Percentiles rank a stretch among this genome's conserved stretches.
phyloP scores from a whole-genome alignment of 2,797 vertebrate genomes.

The Adrianichthys oophorus region DNA sequence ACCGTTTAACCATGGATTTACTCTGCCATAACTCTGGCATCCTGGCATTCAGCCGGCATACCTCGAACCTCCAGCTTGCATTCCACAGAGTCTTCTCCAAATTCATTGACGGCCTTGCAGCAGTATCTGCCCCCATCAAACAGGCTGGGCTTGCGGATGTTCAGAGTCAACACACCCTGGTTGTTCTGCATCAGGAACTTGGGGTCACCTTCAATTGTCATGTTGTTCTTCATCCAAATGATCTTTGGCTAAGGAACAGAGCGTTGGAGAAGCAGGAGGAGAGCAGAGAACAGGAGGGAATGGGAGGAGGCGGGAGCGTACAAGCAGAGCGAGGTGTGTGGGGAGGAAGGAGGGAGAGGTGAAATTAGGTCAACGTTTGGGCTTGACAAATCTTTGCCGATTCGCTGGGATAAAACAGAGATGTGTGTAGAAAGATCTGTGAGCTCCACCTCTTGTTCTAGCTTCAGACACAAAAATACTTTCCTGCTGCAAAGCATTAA shows the following conservation, averaged over 20 bases:
- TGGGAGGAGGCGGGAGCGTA: conserved; percentile 1
- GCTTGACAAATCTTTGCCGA: conserved; percentile 57
- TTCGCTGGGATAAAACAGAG: conserved; percentile 36
- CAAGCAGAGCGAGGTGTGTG: conserved; percentile 18
- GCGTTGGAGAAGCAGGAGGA: conserved; percentile 10
- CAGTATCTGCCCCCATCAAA: conserved; percentile 89
- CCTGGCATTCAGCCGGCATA: conserved; percentile 45
- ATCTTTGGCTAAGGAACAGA: conserved; percentile 82
- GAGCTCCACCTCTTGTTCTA: conserved; percentile 54
- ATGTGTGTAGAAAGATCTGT: conserved; percentile 35
- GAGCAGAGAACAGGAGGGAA: neutral
- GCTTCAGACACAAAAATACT: conserved; percentile 51
- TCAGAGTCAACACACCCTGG: conserved; percentile 88
- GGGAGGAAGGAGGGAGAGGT: conserved; percentile 27
- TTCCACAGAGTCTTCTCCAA: conserved; percentile 84
- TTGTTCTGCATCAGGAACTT: conserved; percentile 89
- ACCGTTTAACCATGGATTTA: neutral
- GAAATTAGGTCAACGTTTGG: conserved; percentile 63
- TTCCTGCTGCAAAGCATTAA: conserved; percentile 45
- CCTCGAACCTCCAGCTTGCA: conserved; percentile 88
- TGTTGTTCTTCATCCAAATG: conserved; percentile 91
- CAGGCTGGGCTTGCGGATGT: conserved; percentile 87
- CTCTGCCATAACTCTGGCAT: neutral
- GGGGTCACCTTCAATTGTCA: conserved; percentile 84
- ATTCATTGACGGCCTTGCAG: conserved; percentile 89